A percentile compares a stretch with the other conserved stretches of the same genome.
Conservation (phyloP, 1,140 invertebrate species). For the Brachionus plicatilis region DNA sequence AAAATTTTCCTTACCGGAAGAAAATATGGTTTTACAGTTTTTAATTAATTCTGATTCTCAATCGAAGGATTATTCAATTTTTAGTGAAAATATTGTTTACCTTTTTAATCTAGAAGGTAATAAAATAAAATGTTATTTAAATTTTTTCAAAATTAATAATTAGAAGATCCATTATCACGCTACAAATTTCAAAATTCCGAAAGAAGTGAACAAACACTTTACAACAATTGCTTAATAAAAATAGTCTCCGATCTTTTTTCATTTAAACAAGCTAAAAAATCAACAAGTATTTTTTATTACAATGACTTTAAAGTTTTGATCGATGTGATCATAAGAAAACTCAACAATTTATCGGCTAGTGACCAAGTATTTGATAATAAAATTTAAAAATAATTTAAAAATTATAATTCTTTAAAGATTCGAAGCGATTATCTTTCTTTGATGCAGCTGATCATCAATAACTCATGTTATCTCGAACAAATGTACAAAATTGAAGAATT, state of each 20-base stretch:
- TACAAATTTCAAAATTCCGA: background rate
- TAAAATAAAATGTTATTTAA: background rate
- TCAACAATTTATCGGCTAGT: slow-evolving; percentile 17
- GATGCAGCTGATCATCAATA: slow-evolving; percentile 46
- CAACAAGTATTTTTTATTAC: background rate
- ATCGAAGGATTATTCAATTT: background rate
- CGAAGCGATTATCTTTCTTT: slow-evolving; percentile 47
- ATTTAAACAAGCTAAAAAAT: background rate
- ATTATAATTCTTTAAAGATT: slow-evolving; percentile 42
- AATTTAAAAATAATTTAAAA: no score
- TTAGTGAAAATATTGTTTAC: slow-evolving; percentile 12
- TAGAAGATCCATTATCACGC: background rate
- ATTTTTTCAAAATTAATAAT: background rate
- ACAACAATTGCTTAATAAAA: background rate
- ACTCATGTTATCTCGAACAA: slow-evolving; percentile 48
- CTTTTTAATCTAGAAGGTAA: slow-evolving; percentile 23
- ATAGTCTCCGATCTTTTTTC: slow-evolving; percentile 34
- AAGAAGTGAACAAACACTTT: background rate
- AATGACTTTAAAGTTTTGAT: slow-evolving; percentile 30
- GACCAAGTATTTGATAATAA: background rate
- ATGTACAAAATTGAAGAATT: slow-evolving; percentile 47
- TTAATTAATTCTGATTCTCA: background rate
- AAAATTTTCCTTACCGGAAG: background rate
- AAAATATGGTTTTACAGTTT: slow-evolving; percentile 1
- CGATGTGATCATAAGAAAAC: slow-evolving; percentile 4